Evolutionary conservation across 2,797 vertebrate species (phyloP).

Genomic region (Clarias laeviceps): DNA sequence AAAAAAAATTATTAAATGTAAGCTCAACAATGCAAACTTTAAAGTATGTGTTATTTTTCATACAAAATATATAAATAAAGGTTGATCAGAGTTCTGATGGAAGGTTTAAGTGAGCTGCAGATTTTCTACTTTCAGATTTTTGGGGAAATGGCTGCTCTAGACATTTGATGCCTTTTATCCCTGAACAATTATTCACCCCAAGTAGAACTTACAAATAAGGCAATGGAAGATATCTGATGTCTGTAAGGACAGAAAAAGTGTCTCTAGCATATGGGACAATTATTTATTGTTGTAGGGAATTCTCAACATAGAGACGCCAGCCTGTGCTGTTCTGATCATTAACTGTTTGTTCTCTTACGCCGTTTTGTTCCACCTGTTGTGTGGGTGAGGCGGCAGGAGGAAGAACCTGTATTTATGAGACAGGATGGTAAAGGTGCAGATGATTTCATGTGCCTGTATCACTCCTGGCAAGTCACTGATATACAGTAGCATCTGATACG

Average conservation of each 20-base stretch:
- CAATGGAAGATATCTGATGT: neutral
- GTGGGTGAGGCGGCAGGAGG: neutral
- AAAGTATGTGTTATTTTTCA: too few relatives aligned
- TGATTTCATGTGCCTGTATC: neutral
- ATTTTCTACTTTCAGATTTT: too few relatives aligned
- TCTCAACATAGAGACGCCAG: neutral
- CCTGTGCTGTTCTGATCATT: neutral
- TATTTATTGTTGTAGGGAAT: neutral
- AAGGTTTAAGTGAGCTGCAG: too few relatives aligned
- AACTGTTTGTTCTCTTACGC: neutral
- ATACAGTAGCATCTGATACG: neutral
- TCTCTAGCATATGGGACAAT: neutral
- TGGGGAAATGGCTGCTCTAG: too few relatives aligned
- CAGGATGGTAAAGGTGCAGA: neutral
- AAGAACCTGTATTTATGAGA: neutral
- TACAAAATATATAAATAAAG: too few relatives aligned
- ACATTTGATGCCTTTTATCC: neutral
- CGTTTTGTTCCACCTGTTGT: neutral
- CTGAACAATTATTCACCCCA: neutral
- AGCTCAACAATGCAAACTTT: too few relatives aligned
- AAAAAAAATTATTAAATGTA: too few relatives aligned
- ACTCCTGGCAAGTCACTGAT: neutral
- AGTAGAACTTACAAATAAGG: neutral
- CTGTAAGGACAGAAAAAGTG: neutral
- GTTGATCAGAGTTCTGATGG: too few relatives aligned